Evolutionary conservation across 1,140 invertebrate genomes (phyloP).

Genomic region (Eciton burchellii): DNA sequence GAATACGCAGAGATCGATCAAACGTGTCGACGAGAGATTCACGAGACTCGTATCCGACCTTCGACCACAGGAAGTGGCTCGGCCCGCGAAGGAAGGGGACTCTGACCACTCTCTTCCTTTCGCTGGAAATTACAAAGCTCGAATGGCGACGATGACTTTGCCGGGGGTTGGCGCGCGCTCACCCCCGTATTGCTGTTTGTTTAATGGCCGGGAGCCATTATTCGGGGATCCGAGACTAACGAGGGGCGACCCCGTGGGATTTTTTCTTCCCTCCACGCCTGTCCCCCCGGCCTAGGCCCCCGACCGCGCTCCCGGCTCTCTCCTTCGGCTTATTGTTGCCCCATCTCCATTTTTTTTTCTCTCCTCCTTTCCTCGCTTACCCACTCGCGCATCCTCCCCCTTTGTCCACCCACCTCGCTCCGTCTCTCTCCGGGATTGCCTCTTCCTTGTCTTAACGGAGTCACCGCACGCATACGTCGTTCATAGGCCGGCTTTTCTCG

Average conservation of each 20-base stretch:
- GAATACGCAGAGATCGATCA: neutral
- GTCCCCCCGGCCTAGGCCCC: slow-evolving; percentile 11
- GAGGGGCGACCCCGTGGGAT: slow-evolving; percentile 70
- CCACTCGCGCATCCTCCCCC: neutral
- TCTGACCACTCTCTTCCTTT: neutral
- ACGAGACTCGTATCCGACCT: neutral
- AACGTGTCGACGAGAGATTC: neutral
- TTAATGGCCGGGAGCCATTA: slow-evolving; percentile 72
- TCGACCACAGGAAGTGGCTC: too few species aligned
- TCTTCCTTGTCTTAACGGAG: slow-evolving; percentile 59
- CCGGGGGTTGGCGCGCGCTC: slow-evolving; percentile 27
- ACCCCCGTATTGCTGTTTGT: slow-evolving; percentile 73
- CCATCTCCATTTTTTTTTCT: slow-evolving; percentile 44
- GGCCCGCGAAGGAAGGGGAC: too few species aligned
- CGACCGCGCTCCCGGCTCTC: slow-evolving; percentile 21
- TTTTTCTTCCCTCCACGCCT: slow-evolving; percentile 48
- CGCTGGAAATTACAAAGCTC: slow-evolving; percentile 19
- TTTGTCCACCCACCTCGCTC: too few species aligned
- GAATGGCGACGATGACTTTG: slow-evolving; percentile 13
- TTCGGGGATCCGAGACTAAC: slow-evolving; percentile 72
- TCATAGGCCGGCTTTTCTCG: slow-evolving; percentile 66
- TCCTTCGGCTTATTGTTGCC: slow-evolving; percentile 36
- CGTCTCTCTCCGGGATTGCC: too few species aligned
- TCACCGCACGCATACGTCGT: slow-evolving; percentile 64
- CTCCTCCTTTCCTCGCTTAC: slow-evolving; percentile 38